These are phyloP conservation scores for Myocastor coypus DNA, from an alignment of 2,113 vertebrate species.

Conservation along the genomic window DNA sequence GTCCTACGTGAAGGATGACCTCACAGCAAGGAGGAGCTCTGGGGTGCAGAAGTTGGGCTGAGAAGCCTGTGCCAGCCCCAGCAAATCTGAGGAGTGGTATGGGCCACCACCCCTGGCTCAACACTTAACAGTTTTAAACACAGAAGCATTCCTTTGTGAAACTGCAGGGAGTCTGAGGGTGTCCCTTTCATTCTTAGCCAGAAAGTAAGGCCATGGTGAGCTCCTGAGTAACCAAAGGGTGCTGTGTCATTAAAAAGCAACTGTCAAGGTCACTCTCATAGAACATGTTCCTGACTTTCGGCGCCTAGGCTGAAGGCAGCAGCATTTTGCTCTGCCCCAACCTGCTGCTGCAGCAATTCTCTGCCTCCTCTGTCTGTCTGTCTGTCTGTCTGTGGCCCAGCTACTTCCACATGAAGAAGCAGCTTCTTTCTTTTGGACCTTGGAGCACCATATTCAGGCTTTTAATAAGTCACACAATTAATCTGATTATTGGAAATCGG, in stretches of 20 bases:
- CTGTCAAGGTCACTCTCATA: not conserved
- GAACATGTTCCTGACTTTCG: not conserved
- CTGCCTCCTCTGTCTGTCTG: not conserved
- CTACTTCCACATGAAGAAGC: not conserved
- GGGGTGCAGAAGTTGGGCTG: not conserved
- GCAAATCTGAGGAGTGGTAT: not conserved
- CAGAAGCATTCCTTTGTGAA: not conserved
- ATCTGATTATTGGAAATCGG: slow-evolving; percentile 45
- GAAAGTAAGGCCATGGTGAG: not conserved
- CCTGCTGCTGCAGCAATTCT: not conserved
- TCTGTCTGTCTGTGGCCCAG: slow-evolving; percentile 43
- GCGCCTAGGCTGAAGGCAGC: not conserved
- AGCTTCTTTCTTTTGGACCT: slow-evolving; percentile 55
- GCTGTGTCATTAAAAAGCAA: not conserved
- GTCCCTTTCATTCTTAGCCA: not conserved
- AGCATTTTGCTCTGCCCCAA: not conserved
- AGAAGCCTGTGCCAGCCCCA: not conserved
- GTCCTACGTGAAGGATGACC: not conserved
- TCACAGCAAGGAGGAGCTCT: not conserved
- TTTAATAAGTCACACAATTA: slow-evolving; percentile 43
- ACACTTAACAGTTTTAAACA: not conserved
- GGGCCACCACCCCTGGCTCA: not conserved
- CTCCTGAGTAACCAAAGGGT: not conserved
- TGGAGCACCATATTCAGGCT: slow-evolving; percentile 55
- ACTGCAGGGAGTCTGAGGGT: not conserved